phyloP scores from a whole-genome alignment of 2,113 vertebrate species.

The Ceyx cyanopectus region DNA sequence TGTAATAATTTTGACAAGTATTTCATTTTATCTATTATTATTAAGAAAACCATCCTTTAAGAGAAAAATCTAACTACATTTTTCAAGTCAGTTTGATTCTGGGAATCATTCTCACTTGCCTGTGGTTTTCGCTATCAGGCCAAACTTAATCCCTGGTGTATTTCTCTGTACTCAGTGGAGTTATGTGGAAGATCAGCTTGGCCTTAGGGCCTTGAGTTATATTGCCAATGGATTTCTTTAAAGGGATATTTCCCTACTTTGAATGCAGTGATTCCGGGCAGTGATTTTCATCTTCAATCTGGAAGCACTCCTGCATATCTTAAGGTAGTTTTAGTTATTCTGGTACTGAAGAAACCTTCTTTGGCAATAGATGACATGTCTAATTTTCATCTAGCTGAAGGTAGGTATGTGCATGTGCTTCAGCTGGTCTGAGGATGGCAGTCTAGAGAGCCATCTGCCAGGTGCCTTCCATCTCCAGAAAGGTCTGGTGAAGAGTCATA shows the following conservation, averaged over 20 bases:
- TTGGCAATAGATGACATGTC: not conserved
- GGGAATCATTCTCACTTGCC: constrained; percentile 46
- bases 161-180: constrained; percentile 31
- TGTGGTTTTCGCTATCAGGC: constrained; percentile 40
- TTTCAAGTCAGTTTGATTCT: constrained; percentile 55
- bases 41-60: constrained; percentile 48
- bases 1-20: constrained; percentile 30
- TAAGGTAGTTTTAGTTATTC: not conserved
- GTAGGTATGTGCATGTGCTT: constrained; percentile 26
- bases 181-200: constrained; percentile 27
- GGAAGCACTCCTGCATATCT: constrained; percentile 34
- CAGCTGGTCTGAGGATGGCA: constrained; percentile 39
- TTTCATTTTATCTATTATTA: constrained; percentile 24
- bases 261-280: constrained; percentile 30
- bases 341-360: not conserved
- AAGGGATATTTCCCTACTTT: constrained; percentile 50
- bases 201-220: not conserved
- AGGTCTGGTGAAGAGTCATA: not conserved
- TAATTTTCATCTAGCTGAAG: not conserved
- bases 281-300: constrained; percentile 22
- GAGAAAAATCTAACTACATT: constrained; percentile 16
- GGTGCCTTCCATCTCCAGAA: not conserved
- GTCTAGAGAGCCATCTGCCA: not conserved
- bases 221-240: constrained; percentile 22
- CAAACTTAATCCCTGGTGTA: constrained; percentile 37